Conservation (phyloP, 2,888 invertebrate genomes). For the Dorcus hopei region DNA sequence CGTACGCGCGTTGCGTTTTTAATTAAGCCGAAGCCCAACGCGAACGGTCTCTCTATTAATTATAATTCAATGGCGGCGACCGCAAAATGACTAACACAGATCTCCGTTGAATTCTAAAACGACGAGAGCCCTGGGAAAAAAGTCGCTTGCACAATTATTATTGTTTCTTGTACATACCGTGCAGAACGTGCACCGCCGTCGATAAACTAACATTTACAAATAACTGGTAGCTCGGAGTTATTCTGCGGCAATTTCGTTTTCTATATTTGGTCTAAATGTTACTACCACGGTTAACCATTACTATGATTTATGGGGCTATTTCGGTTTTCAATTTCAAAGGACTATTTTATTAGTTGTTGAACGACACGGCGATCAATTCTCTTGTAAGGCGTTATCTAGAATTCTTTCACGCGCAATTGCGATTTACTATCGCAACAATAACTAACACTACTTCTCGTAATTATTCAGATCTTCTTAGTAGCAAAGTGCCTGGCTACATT, state of each 20-base stretch:
- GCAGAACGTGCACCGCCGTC: slow-evolving; percentile 1
- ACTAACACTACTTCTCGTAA: too few relatives aligned
- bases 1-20: slow-evolving; percentile 1
- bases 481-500: too few relatives aligned
- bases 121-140: slow-evolving; percentile 9
- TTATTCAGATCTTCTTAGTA: too few relatives aligned
- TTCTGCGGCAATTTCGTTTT: slow-evolving; percentile 3
- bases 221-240: too few relatives aligned
- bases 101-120: slow-evolving; percentile 2
- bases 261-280: slow-evolving; percentile 2
- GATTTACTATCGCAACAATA: too few relatives aligned
- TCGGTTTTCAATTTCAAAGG: too few relatives aligned
- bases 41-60: slow-evolving; percentile 7
- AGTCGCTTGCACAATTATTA: slow-evolving; percentile 9
- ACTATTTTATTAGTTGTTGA: too few relatives aligned
- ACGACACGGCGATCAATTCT: too few relatives aligned
- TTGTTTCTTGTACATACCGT: neutral
- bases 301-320: too few relatives aligned
- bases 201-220: slow-evolving; percentile 7
- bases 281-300: too few relatives aligned
- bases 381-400: too few relatives aligned
- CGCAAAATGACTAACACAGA: slow-evolving; percentile 11
- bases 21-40: slow-evolving; percentile 2
- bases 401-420: too few relatives aligned
- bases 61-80: slow-evolving; percentile 9